Percentiles rank a stretch among this genome's conserved stretches.
Conservation (phyloP, 2,888 invertebrate species). For the Perizoma affinitatum region DNA sequence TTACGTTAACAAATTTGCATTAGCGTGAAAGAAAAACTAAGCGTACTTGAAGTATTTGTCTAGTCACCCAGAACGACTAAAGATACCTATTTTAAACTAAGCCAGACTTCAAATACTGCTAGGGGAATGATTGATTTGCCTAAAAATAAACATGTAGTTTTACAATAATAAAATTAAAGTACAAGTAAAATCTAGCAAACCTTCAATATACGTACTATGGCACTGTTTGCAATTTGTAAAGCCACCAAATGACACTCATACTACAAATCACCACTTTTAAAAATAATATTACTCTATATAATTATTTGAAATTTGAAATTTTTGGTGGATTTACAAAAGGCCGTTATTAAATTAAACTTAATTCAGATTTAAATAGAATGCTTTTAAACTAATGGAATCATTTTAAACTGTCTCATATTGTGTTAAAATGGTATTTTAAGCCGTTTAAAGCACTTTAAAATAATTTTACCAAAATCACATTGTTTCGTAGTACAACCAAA, state of each 20-base stretch:
- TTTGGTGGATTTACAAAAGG: constrained; percentile 26
- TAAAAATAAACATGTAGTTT: too few relatives aligned
- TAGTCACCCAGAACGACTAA: too few relatives aligned
- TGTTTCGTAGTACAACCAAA: constrained; percentile 17
- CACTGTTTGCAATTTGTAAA: constrained; percentile 44
- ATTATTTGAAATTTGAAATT: background rate
- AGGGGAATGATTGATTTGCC: too few relatives aligned
- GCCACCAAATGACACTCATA: constrained; percentile 13
- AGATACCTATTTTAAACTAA: too few relatives aligned
- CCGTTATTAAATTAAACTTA: constrained; percentile 13
- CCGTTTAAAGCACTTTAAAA: background rate
- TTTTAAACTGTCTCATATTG: constrained; percentile 10
- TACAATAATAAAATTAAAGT: too few relatives aligned
- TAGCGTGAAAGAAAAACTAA: too few relatives aligned
- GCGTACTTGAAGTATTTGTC: too few relatives aligned
- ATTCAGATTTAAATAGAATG: constrained; percentile 25
- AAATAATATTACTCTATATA: too few relatives aligned
- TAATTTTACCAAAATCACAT: constrained; percentile 26
- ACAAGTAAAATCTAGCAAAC: constrained; percentile 33
- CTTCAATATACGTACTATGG: constrained; percentile 59
- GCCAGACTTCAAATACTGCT: too few relatives aligned
- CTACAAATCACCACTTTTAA: too few relatives aligned
- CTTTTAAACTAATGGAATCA: constrained; percentile 9
- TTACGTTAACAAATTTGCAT: too few relatives aligned
- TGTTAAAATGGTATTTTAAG: constrained; percentile 11